phyloP scores from a whole-genome alignment of 2,113 vertebrate genomes.

The Indicator indicator region DNA sequence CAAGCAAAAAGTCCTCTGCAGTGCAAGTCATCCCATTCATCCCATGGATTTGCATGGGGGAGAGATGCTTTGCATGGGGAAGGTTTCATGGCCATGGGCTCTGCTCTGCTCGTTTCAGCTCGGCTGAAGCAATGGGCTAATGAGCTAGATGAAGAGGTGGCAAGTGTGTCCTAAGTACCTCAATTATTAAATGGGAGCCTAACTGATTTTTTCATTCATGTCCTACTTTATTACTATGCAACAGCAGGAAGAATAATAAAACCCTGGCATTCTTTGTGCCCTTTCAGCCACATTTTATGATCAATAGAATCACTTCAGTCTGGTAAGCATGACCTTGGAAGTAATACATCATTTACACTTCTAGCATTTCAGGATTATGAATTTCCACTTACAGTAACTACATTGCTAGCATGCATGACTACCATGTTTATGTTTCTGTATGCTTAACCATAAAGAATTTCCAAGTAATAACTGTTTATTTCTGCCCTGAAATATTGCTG shows the following conservation, averaged over 20 bases:
- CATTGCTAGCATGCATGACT: neutral
- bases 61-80: neutral
- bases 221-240: neutral
- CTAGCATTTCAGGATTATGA: neutral
- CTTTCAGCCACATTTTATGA: neutral
- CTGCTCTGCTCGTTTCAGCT: neutral
- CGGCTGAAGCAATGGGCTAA: neutral
- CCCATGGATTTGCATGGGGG: neutral
- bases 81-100: neutral
- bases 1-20: neutral
- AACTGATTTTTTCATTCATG: neutral
- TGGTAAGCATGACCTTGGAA: conserved; percentile 32
- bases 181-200: neutral
- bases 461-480: neutral
- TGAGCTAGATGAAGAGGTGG: neutral
- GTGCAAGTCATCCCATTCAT: neutral
- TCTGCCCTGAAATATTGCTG: neutral
- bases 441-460: neutral
- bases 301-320: conserved; percentile 23
- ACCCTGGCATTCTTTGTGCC: neutral
- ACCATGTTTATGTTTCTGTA: neutral
- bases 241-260: conserved; percentile 1
- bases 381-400: neutral
- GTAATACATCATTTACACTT: conserved; percentile 14
- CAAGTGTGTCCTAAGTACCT: neutral